phyloP scores from a whole-genome alignment of 53 echinoderm and acorn worm genomes.

The Mesocentrotus franciscanus region DNA sequence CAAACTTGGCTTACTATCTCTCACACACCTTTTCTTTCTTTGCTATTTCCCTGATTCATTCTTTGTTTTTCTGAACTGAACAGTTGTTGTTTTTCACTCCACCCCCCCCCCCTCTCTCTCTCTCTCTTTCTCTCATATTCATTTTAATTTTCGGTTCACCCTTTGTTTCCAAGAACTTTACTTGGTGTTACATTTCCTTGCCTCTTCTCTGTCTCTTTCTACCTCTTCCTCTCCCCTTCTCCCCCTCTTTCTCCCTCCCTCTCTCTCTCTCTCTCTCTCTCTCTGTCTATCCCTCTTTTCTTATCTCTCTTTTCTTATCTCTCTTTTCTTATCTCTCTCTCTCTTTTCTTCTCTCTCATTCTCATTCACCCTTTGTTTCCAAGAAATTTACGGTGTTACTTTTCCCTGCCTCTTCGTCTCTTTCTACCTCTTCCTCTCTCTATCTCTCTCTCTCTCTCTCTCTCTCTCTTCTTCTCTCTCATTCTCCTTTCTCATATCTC shows the following conservation, averaged over 20 bases:
- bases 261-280: too few relatives aligned
- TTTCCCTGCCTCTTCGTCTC: too few relatives aligned
- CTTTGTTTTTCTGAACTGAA: neutral
- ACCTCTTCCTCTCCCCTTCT: neutral
- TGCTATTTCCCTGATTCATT: neutral
- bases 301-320: too few relatives aligned
- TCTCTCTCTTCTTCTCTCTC: neutral
- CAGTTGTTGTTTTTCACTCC: too few relatives aligned
- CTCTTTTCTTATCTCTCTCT: too few relatives aligned
- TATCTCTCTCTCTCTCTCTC: neutral
- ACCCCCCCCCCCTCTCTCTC: too few relatives aligned
- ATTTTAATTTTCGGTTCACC: neutral
- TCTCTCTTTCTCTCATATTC: neutral
- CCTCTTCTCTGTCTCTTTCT: neutral
- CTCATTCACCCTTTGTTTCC: too few relatives aligned
- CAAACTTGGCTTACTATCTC: neutral
- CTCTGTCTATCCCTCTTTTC: too few relatives aligned
- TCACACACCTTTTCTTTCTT: neutral
- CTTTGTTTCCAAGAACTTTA: too few relatives aligned
- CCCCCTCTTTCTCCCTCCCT: too few relatives aligned
- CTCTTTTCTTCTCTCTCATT: too few relatives aligned
- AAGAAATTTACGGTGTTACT: too few relatives aligned
- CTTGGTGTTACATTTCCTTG: neutral
- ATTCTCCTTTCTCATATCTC: neutral
- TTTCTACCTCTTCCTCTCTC: neutral